A percentile compares a stretch with the other conserved stretches of the same genome.
These are phyloP conservation scores for Meriones unguiculatus DNA, from an alignment of 2,113 vertebrate genomes.

Conservation along the genomic window DNA sequence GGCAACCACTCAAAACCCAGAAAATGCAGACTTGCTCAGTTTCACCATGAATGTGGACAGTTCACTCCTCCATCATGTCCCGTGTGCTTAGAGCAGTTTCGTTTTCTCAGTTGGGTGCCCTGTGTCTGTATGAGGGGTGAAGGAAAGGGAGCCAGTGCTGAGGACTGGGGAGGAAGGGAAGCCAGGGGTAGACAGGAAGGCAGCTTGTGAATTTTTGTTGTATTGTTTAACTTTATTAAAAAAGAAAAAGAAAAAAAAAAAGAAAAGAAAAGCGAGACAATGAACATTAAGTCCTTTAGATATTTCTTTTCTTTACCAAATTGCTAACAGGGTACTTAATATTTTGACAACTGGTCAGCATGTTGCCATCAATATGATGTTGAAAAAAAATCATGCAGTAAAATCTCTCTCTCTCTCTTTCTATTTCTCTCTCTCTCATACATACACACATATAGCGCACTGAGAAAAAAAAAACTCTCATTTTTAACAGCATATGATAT, in stretches of 20 bases:
- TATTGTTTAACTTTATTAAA: conserved; percentile 91
- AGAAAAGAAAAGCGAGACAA: not conserved
- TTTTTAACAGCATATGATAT: not conserved
- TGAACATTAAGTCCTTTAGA: not conserved
- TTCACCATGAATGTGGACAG: conserved; percentile 86
- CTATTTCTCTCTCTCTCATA: too few relatives aligned
- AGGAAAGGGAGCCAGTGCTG: conserved; percentile 85
- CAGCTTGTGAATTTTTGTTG: conserved; percentile 88
- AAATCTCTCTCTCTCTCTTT: too few relatives aligned
- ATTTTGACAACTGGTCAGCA: not conserved
- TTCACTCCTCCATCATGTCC: conserved; percentile 87
- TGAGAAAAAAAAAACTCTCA: not conserved
- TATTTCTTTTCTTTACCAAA: not conserved
- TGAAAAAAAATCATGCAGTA: too few relatives aligned
- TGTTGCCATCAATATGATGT: not conserved
- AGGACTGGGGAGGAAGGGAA: conserved; percentile 81
- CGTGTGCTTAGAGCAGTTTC: conserved; percentile 89
- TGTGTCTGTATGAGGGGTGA: conserved; percentile 88
- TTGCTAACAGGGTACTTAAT: not conserved
- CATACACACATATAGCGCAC: not conserved
- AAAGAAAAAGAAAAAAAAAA: conserved; percentile 82
- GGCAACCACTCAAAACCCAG: conserved; percentile 62
- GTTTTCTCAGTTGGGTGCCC: conserved; percentile 88
- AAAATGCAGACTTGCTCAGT: conserved; percentile 85
- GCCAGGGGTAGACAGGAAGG: conserved; percentile 79